Conservation (phyloP, 2,113 vertebrate species). For the Rhodinocichla rosea region DNA sequence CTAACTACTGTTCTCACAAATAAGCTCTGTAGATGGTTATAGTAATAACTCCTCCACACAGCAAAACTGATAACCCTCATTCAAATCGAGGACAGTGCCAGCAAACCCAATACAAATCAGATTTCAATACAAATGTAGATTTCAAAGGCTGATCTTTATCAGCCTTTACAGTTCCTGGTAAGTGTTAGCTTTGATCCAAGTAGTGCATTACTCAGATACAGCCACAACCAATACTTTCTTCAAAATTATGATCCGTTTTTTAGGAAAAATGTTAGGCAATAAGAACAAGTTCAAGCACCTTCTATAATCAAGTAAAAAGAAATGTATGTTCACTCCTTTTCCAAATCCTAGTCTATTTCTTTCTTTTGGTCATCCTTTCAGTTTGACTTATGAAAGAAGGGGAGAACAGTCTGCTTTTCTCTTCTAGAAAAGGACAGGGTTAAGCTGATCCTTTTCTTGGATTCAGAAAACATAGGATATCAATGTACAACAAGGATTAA, state of each 20-base stretch:
- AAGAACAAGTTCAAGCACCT: background rate
- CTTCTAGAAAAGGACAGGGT: background rate
- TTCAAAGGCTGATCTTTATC: slow-evolving; percentile 6
- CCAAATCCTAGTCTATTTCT: background rate
- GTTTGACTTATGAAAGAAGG: background rate
- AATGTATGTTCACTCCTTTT: background rate
- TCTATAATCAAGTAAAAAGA: background rate
- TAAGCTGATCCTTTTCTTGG: background rate
- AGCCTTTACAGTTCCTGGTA: background rate
- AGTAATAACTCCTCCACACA: background rate
- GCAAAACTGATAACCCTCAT: background rate
- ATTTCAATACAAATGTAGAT: background rate
- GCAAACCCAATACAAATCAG: background rate
- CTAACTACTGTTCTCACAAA: background rate
- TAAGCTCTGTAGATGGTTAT: background rate
- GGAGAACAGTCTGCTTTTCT: background rate
- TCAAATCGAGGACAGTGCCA: background rate
- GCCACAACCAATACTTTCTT: background rate
- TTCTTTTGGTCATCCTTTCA: background rate
- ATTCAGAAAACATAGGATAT: background rate
- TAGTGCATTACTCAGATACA: background rate
- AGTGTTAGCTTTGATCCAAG: background rate
- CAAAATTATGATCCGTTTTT: background rate
- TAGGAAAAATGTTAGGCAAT: background rate
- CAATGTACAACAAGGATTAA: background rate